Evolutionary conservation across 2,888 invertebrate species (phyloP).

Genomic region (Drosophila stalkeri): DNA sequence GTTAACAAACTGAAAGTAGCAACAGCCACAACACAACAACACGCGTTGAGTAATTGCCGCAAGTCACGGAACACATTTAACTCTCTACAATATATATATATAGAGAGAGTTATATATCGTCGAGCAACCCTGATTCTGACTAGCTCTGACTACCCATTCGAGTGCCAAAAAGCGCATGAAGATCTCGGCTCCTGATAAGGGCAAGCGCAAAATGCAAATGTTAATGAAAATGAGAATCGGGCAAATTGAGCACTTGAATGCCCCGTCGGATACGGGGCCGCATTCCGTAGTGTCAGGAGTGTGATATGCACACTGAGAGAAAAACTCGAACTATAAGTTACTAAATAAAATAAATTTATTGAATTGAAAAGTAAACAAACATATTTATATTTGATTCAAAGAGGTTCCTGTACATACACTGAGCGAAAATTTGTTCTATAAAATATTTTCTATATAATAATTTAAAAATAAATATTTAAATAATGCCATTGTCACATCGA

Average conservation of each 20-base stretch:
- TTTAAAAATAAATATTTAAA: background rate
- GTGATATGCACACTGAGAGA: background rate
- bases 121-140: conserved; percentile 39
- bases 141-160: conserved; percentile 7
- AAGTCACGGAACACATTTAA: conserved; percentile 70
- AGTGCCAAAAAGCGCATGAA: conserved; percentile 81
- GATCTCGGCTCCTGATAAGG: conserved; percentile 72
- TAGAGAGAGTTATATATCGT: conserved; percentile 21
- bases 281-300: conserved; percentile 5
- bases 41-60: conserved; percentile 78
- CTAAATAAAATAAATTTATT: background rate
- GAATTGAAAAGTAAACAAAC: rapidly evolving
- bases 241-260: conserved; percentile 82
- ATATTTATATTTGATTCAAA: background rate
- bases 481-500: too few species aligned
- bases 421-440: background rate
- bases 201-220: conserved; percentile 53
- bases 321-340: background rate
- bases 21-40: conserved; percentile 64
- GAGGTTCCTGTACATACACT: background rate
- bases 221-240: conserved; percentile 55
- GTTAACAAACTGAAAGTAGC: conserved; percentile 84
- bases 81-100: conserved; percentile 22
- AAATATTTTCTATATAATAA: too few species aligned
- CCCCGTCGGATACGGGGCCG: conserved; percentile 25